phyloP scores from a whole-genome alignment of 2,113 vertebrate genomes.

The Mesoclemmys tuberculata region DNA sequence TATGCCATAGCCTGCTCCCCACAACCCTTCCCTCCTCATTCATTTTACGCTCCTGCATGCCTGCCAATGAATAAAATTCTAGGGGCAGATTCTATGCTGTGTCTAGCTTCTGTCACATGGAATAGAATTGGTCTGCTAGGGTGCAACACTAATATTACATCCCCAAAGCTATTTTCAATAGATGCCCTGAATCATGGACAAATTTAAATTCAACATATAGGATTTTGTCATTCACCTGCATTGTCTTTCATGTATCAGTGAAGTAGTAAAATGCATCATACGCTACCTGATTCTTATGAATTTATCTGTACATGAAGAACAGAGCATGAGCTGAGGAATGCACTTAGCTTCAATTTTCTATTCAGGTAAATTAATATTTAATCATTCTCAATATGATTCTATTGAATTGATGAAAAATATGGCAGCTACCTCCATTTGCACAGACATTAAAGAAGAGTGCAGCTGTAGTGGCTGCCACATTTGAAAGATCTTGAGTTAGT shows the following conservation, averaged over 20 bases:
- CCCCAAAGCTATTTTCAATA: background rate
- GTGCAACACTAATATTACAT: background rate
- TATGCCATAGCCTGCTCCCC: background rate
- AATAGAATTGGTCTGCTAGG: background rate
- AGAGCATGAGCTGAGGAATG: background rate
- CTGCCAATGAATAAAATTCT: rapidly evolving
- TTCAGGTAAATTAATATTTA: background rate
- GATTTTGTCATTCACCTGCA: background rate
- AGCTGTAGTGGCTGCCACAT: background rate
- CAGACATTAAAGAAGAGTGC: background rate
- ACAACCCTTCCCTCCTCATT: background rate
- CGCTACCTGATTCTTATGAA: background rate
- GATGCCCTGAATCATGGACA: background rate
- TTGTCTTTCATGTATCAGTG: background rate
- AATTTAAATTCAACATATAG: background rate
- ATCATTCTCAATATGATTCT: background rate
- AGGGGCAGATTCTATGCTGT: background rate
- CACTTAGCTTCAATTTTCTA: background rate
- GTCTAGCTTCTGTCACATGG: background rate
- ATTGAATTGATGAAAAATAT: background rate
- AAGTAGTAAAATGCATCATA: background rate
- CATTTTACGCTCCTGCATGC: rapidly evolving
- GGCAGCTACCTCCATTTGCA: background rate
- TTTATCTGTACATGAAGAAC: background rate
- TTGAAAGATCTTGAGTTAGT: background rate